Conservation (phyloP, 2,797 vertebrate species). For the Gymnothorax javanicus region DNA sequence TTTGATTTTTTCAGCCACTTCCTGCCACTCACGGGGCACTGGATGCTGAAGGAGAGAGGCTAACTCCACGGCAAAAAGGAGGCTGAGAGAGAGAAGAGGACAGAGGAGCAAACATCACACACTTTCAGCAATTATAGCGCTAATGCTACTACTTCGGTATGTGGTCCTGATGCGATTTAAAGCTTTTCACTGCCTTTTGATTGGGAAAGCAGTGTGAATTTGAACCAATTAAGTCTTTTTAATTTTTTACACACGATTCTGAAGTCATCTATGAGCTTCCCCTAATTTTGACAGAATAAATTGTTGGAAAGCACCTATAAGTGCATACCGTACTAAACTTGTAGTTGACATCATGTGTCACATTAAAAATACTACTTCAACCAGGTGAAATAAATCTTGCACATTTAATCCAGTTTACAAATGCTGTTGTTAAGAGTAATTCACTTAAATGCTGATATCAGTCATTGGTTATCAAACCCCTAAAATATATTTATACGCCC, state of each 20-base stretch:
- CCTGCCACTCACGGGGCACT: slow-evolving; percentile 77
- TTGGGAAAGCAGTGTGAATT: too few species aligned
- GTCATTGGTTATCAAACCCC: not conserved
- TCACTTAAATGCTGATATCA: not conserved
- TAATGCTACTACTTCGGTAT: not conserved
- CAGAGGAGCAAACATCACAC: not conserved
- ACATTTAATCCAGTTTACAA: not conserved
- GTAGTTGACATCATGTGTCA: too few species aligned
- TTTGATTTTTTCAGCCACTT: slow-evolving; percentile 78
- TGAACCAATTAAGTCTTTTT: too few species aligned
- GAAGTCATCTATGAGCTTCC: too few species aligned
- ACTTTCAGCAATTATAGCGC: not conserved
- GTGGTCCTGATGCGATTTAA: too few species aligned
- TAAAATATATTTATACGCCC: not conserved
- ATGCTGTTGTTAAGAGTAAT: not conserved
- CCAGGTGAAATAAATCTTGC: too few species aligned
- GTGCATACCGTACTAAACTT: too few species aligned
- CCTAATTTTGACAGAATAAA: too few species aligned
- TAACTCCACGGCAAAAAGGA: slow-evolving; percentile 82
- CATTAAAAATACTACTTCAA: too few species aligned
- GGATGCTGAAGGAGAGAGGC: slow-evolving; percentile 74
- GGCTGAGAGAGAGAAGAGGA: slow-evolving; percentile 61
- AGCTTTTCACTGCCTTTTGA: too few species aligned
- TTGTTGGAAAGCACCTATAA: too few species aligned
- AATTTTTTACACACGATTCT: too few species aligned